A percentile compares a stretch with the other conserved stretches of the same genome.
phyloP scores from a whole-genome alignment of 2,797 vertebrate species.

The Iguana delicatissima region DNA sequence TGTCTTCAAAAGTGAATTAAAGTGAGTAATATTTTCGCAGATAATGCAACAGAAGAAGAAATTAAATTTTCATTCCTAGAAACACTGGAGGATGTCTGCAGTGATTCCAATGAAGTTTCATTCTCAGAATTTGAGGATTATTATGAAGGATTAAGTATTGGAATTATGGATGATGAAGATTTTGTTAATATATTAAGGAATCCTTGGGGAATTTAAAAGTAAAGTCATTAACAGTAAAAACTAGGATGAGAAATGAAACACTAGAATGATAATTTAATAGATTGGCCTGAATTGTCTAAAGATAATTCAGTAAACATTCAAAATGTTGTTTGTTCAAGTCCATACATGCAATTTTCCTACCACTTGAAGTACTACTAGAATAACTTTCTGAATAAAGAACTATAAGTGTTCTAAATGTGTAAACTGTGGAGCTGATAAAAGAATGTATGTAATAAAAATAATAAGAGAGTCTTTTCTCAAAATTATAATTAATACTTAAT shows the following conservation, averaged over 20 bases:
- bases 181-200: slow-evolving; percentile 80
- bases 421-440: slow-evolving; percentile 28
- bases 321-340: not conserved
- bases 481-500: not conserved
- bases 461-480: not conserved
- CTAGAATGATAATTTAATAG: slow-evolving; percentile 20
- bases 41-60: slow-evolving; percentile 79
- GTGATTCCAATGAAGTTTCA: slow-evolving; percentile 76
- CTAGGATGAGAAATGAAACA: not conserved
- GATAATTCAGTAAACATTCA: slow-evolving; percentile 25
- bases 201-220: slow-evolving; percentile 82
- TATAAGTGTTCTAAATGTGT: slow-evolving; percentile 34
- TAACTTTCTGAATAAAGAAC: not conserved
- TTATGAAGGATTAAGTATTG: slow-evolving; percentile 84
- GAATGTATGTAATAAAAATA: not conserved
- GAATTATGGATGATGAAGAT: slow-evolving; percentile 76
- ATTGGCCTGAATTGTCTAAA: slow-evolving; percentile 37
- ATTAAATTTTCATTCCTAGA: slow-evolving; percentile 80
- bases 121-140: slow-evolving; percentile 85
- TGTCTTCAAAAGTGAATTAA: too few species aligned
- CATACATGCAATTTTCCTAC: not conserved
- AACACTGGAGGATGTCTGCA: slow-evolving; percentile 76
- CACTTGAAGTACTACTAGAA: not conserved
- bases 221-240: slow-evolving; percentile 31
- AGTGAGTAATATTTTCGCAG: slow-evolving; percentile 69